Base-by-base conservation (phyloP, 1,140 invertebrate genomes). In the Drosophila sproati region DNA sequence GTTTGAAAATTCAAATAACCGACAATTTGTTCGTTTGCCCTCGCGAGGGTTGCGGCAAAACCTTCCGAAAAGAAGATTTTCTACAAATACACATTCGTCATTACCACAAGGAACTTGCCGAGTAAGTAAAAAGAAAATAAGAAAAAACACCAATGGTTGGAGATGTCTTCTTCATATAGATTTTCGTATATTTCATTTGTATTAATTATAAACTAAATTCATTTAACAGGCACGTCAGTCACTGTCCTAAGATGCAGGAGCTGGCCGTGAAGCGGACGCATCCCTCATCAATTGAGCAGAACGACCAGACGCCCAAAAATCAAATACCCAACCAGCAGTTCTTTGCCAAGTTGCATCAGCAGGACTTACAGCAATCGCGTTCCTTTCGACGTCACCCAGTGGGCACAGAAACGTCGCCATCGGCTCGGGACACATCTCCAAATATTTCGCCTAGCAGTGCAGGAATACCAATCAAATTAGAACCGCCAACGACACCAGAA, bases 1-100 rank as follows among this genome's bases (percentile, higher is more conserved):
- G 95, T 7, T 77, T 96, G 8, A 95, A 95, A 85, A 95, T 96
- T 2, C 94, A 95, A 92, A 94, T 95, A 64, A 94, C 96, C 55
- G 95, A 96, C 41, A 96, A 95, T 78, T 93, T 95, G 6, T 95
- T 96, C 48, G 95, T 96, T 31, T 99, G 98, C 93, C 96, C 96
- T 0, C 96, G 96, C 60, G 95, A 96, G 61, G 96, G 95, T 4
- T 98, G 98, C 90, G 95, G 94, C 8, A 98, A 98, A 93, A 96
- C 95, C 70, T 98, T 98, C 91, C 94, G 98, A 20, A 98, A 98
- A 90, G 97, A 98, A 82, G 97, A 96, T 78, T 94, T 98, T 32
- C 93, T 98, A 2, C 95, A 96, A 92, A 98, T 98, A 95, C 97
- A 98, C 81, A 96, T 98, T n/a, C 97, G 98, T 80, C 97, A 98